Evolutionary conservation across 2,888 invertebrate species (phyloP), one percentile per base, ranked within the genome.

Genomic region (Ophioninae sp.): DNA sequence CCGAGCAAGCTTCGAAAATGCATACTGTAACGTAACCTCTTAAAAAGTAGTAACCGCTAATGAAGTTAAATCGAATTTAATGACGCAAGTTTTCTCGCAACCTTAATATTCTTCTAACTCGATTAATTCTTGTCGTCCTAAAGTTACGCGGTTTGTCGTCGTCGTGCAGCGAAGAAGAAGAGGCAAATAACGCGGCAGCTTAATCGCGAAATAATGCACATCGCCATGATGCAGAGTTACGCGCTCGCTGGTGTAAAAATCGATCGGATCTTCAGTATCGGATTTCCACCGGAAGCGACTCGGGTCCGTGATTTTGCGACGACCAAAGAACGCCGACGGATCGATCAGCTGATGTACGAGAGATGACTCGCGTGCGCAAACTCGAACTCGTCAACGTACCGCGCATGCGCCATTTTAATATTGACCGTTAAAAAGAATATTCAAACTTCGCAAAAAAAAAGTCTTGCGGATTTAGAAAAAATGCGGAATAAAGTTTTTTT

Each of bases 71-170:
- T 41, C 44, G 67, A 67, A 23, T 41, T 41, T 44, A 17, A 9
- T 9, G 10, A 10, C 41, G 9, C 41, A 10, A 9, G 41, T 39
- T 44, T 44, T 22, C 0, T 23, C 13, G 41, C 63, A 1, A n/a
- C 7, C 17, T 30, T 20, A 7, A 56, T n/a, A 20, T 30, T 9
- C 2, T 20, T 59, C 6, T 37, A 39, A 64, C 37, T 8, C 44
- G 44, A 73, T 23, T 23, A 5, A 59, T 63, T 72, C 37, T 76
- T 82, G 9, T 75, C 75, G 3, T 59, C 93, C 93, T 8, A 69
- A 93, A 96, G 96, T 90, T 92, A 94, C 65, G 95, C 95, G n/a
- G 94, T 95, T 17, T 96, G 96, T 89, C 94, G 95, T 6, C 95
- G 95, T 86, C 94, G 96, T 73, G 95, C 95, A 87, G 93, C 94